Base-by-base conservation (phyloP, 2,888 invertebrate species). In the Volucella zonaria region DNA sequence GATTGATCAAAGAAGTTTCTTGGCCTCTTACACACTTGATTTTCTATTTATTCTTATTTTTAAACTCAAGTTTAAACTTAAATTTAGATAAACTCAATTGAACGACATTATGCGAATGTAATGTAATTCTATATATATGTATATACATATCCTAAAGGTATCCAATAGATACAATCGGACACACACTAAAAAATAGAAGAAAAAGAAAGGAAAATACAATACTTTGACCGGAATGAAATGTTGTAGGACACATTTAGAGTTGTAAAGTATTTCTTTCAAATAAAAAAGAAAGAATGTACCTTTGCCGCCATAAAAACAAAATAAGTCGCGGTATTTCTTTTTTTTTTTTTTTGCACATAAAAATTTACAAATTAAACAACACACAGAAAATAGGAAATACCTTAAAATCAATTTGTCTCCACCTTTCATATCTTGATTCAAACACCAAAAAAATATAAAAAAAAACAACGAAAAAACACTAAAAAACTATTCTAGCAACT, bases 221-320 rank as follows among this genome's bases (percentile, higher is more conserved):
- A 31, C 73, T 76, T 81, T 85, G 76, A 85, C 80, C 85, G 85
- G 73, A 43, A 85, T 62, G 62, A 85, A 77, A 85, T 85, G 76
- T 73, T 73, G 15, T 81, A 73, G 67, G 67, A 62, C 76, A 82
- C 66, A 23, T 31, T 61, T 62, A 62, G 43, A 67, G 49, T 74
- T 42, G 73, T 67, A 49, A 23, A 70, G 67, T 51, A 49, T 71
- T 78, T 66, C 40, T 31, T 43, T 6, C 6, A 1, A 9, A 45
- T 45, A 38, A 64, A n/a, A 3, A 51, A 66, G 11, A 62, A 67
- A 59, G 31, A 12, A 51, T 68, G 71, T 71, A 45, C 40, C 56
- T 70, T 51, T 54, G 70, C 66, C 66, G 73, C 61, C 75, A 64
- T 47, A 66, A 67, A 15, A 42, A 40, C 8, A 54, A 56, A 31